Evolutionary conservation across 2,113 vertebrate genomes (phyloP).

Genomic region (Caretta caretta): DNA sequence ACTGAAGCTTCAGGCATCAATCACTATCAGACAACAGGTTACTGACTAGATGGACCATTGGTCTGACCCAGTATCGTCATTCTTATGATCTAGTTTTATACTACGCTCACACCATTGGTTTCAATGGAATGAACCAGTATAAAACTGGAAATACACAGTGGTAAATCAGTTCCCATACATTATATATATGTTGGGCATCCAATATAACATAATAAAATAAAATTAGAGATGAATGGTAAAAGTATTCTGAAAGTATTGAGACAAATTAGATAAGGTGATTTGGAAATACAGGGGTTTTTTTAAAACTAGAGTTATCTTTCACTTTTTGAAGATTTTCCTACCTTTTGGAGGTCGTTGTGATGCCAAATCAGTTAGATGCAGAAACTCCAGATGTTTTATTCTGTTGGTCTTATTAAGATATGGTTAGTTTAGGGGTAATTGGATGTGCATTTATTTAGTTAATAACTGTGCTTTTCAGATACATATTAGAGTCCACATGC

Average conservation of each 20-base stretch:
- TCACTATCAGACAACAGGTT: too few species aligned
- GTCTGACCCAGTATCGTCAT: too few species aligned
- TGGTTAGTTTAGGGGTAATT: neutral
- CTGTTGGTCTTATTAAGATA: neutral
- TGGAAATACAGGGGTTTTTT: neutral
- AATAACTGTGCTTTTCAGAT: neutral
- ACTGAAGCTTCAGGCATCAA: too few species aligned
- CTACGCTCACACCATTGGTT: neutral
- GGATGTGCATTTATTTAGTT: conserved; percentile 3
- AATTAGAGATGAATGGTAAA: neutral
- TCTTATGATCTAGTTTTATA: neutral
- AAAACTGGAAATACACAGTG: neutral
- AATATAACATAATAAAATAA: neutral
- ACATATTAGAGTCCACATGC: neutral
- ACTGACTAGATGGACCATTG: too few species aligned
- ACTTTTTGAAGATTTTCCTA: neutral
- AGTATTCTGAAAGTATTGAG: neutral
- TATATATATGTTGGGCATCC: neutral
- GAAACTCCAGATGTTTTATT: accelerated
- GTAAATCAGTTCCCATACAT: neutral
- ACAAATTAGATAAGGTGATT: neutral
- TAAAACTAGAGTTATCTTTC: neutral
- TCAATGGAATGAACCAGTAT: neutral
- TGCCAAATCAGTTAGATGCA: neutral
- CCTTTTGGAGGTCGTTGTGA: neutral